phyloP scores from a whole-genome alignment of 2,888 invertebrate genomes.

The Stictocephala bisonia region DNA sequence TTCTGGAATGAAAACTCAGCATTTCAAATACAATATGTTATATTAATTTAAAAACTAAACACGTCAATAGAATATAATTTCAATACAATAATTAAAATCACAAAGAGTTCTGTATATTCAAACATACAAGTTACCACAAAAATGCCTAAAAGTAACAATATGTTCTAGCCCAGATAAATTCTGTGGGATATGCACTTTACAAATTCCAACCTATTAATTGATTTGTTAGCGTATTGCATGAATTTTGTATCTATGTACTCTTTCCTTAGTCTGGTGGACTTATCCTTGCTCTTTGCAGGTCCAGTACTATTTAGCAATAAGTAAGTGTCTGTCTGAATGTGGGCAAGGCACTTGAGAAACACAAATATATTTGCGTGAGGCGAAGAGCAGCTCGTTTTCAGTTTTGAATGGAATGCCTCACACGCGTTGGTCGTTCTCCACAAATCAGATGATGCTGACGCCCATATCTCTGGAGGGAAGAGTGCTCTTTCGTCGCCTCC shows the following conservation, averaged over 20 bases:
- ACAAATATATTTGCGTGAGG: slow-evolving; percentile 44
- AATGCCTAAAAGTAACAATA: slow-evolving; percentile 24
- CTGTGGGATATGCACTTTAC: slow-evolving; percentile 20
- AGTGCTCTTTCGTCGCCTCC: slow-evolving; percentile 27
- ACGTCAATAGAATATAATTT: slow-evolving; percentile 20
- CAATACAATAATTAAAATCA: slow-evolving; percentile 27
- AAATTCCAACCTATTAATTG: slow-evolving; percentile 23
- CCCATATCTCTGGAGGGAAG: slow-evolving; percentile 42
- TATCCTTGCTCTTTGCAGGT: slow-evolving; percentile 23
- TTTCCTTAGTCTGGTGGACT: slow-evolving; percentile 27
- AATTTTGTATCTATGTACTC: slow-evolving; percentile 27
- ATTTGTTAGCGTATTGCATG: slow-evolving; percentile 20
- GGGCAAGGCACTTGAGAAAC: slow-evolving; percentile 26
- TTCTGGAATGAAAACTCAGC: slow-evolving; percentile 13
- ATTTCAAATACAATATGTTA: slow-evolving; percentile 13
- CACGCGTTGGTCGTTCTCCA: slow-evolving; percentile 38
- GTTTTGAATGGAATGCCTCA: slow-evolving; percentile 43
- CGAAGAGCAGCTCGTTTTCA: slow-evolving; percentile 26
- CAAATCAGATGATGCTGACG: slow-evolving; percentile 39
- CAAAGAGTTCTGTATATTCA: slow-evolving; percentile 20
- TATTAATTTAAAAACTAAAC: slow-evolving; percentile 19
- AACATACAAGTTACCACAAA: slow-evolving; percentile 32
- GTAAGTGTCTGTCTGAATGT: slow-evolving; percentile 18
- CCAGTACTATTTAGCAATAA: slow-evolving; percentile 22
- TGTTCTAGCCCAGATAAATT: slow-evolving; percentile 29